Conservation (phyloP, 2,888 invertebrate species). For the Philereme transversata region DNA sequence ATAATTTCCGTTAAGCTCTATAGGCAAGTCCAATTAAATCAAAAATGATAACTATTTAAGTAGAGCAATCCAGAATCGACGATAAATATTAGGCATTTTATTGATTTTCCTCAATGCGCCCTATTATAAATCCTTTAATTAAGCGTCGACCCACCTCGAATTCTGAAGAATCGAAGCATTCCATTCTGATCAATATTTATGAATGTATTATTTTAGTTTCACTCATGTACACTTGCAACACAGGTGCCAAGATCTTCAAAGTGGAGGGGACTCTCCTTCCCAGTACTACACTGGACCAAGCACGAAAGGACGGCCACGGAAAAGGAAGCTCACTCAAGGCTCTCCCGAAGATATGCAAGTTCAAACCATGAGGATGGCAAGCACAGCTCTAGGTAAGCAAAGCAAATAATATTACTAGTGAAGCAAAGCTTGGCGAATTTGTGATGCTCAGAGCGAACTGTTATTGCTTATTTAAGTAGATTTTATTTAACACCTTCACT, state of each 20-base stretch:
- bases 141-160: conserved; percentile 3
- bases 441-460: conserved; percentile 16
- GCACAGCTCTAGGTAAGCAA: conserved; percentile 86
- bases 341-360: conserved; percentile 86
- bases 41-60: neutral
- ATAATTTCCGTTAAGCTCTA: no score
- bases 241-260: conserved; percentile 74
- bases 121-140: neutral
- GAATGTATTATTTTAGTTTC: conserved; percentile 15
- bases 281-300: conserved; percentile 86
- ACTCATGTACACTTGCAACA: conserved; percentile 9
- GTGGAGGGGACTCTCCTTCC: conserved; percentile 85
- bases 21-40: neutral
- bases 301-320: conserved; percentile 91
- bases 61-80: neutral
- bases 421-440: conserved; percentile 19
- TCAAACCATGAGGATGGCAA: conserved; percentile 87
- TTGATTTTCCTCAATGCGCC: conserved; percentile 1
- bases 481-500: neutral
- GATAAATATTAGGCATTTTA: conserved; percentile 7
- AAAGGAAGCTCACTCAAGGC: conserved; percentile 87
- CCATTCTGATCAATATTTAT: conserved; percentile 17
- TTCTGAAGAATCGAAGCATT: conserved; percentile 14
- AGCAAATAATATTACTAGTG: neutral
- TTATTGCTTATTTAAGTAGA: conserved; percentile 2